Conservation (phyloP, 2,113 vertebrate species). For the Cryptotis parvus region DNA sequence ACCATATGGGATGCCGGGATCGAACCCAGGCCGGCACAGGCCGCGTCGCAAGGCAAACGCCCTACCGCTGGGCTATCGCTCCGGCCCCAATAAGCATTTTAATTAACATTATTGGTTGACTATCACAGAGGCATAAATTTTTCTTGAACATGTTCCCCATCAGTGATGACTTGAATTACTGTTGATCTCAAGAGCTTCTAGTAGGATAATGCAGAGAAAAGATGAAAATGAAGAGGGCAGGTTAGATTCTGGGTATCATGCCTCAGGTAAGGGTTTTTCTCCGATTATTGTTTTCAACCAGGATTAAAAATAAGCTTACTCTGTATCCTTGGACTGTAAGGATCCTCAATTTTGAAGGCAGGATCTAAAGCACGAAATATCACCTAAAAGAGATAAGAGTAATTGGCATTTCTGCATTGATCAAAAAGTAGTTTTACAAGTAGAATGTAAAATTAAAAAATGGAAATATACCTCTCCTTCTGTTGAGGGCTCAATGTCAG, state of each 20-base stretch:
- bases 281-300: not conserved
- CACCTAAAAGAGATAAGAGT: conserved; percentile 87
- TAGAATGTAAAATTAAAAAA: not conserved
- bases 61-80: no score
- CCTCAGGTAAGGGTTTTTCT: not conserved
- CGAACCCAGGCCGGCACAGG: no score
- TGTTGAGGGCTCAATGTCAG: conserved; percentile 97
- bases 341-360: conserved; percentile 96
- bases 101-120: not conserved
- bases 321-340: conserved; percentile 96
- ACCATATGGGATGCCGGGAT: no score
- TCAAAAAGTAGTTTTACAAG: conserved; percentile 39
- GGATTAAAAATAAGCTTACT: conserved; percentile 87
- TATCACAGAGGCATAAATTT: not conserved
- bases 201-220: not conserved
- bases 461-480: conserved; percentile 93
- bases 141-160: conserved; percentile 22
- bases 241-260: not conserved
- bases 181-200: not conserved
- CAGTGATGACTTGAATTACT: not conserved
- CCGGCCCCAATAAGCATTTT: no score
- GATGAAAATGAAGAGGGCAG: not conserved
- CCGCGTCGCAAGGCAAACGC: no score
- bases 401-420: conserved; percentile 34
- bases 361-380: conserved; percentile 98